Base-by-base conservation (phyloP, 1,140 invertebrate genomes). In the Sweltsa coloradensis region DNA sequence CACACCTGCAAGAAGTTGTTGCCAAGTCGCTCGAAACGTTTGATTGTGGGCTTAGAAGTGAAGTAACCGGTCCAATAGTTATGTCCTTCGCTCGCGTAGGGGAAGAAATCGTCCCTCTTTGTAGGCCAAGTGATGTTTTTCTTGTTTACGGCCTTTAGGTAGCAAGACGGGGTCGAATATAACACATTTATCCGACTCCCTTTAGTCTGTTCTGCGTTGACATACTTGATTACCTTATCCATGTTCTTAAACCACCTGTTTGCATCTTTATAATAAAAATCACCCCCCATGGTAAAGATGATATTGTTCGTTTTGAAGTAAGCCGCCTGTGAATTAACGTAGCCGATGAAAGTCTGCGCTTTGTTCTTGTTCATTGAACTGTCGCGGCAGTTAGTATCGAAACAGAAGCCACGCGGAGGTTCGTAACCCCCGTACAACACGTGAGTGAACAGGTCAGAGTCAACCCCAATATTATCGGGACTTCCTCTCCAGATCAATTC, bases 401-500 rank as follows among this genome's bases (percentile, higher is more conserved):
- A 78, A 54, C 74, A 76, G 56, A 74, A 77, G 2, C 69, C 71
- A 19, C 55, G 50, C 3, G 74, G 76, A 26, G 72, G 67, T 18
- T 58, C 55, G 55, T 76, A 76, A 11, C 60, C 57, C 52, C 71
- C 68, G 21, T 54, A 60, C n/a, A 63, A 49, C 16, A 56, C 53
- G 25, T 59, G 57, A 27, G 60, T 60, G 41, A 63, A 63, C 6
- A 63, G 41, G 11, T 37, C 36, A 4, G 41, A 19, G n/a, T 46
- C 27, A 11, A 14, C 7, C 19, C 23, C 34, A 45, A 52, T 5
- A 60, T 45, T n/a, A 57, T 72, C 73, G 25, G 81, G 72, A 72
- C 83, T 82, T 56, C 66, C 79, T 56, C 82, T 69, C 92, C 92
- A 97, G 2, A 95, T 60, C 67, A 90, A 83, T 64, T 97, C 92